A percentile compares a stretch with the other conserved stretches of the same genome.
Conservation (phyloP, 2,888 invertebrate genomes). For the Gnatocerus cornutus region DNA sequence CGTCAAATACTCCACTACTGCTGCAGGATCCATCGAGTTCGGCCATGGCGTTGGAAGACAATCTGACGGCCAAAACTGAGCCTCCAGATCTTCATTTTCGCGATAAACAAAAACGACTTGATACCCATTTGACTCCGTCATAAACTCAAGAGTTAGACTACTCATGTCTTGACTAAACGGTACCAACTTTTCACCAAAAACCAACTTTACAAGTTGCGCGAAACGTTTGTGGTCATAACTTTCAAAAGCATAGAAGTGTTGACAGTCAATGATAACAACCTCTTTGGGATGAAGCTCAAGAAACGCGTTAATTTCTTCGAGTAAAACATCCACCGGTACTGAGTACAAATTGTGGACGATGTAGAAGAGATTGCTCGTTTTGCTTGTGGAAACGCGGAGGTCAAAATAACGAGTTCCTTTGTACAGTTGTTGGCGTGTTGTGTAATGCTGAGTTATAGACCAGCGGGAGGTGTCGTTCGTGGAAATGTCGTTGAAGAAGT, state of each 20-base stretch:
- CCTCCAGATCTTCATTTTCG: constrained; percentile 72
- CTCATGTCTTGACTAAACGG: constrained; percentile 74
- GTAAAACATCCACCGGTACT: constrained; percentile 76
- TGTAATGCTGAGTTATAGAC: constrained; percentile 72
- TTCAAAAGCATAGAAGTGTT: constrained; percentile 86
- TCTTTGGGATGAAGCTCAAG: constrained; percentile 82
- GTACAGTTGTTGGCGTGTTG: constrained; percentile 76
- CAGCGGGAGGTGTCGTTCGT: constrained; percentile 80
- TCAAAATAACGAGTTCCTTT: constrained; percentile 90
- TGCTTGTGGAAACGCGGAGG: constrained; percentile 82
- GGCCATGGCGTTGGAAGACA: constrained; percentile 89
- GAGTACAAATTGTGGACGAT: constrained; percentile 89
- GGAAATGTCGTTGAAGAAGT: constrained; percentile 74
- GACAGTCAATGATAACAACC: constrained; percentile 70
- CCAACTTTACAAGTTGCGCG: constrained; percentile 74
- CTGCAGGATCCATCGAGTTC: constrained; percentile 76
- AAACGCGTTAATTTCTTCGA: constrained; percentile 80
- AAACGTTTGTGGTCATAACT: constrained; percentile 78
- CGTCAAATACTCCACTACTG: constrained; percentile 77
- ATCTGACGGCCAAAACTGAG: constrained; percentile 79
- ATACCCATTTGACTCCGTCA: constrained; percentile 73
- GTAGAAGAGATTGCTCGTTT: constrained; percentile 74
- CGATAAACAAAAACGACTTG: constrained; percentile 81
- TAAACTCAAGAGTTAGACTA: constrained; percentile 76
- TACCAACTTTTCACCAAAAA: constrained; percentile 78